phyloP scores from a whole-genome alignment of 2,113 vertebrate genomes.

The Chiloscyllium plagiosum region DNA sequence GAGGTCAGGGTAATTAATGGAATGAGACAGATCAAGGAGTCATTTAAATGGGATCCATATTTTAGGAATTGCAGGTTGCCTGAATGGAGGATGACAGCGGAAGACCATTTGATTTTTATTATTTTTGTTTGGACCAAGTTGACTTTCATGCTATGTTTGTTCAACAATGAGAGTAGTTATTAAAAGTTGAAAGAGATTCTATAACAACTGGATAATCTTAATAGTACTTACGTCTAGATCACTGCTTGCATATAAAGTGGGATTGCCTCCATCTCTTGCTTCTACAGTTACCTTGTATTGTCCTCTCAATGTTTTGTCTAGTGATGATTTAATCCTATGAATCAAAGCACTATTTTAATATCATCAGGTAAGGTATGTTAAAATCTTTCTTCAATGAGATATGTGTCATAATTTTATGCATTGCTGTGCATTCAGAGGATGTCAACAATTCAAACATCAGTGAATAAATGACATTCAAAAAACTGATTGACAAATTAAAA shows the following conservation, averaged over 20 bases:
- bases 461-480: not conserved
- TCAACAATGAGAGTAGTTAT: not conserved
- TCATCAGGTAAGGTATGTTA: not conserved
- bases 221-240: constrained; percentile 61
- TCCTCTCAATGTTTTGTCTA: constrained; percentile 65
- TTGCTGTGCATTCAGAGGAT: not conserved
- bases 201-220: not conserved
- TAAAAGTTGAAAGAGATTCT: fast-evolving
- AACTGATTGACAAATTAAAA: not conserved
- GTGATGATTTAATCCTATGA: constrained; percentile 60
- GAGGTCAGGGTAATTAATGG: not conserved
- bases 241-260: constrained; percentile 43
- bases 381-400: not conserved
- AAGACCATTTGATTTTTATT: not conserved
- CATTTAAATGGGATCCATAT: not conserved
- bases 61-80: not conserved
- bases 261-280: constrained; percentile 53
- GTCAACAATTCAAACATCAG: not conserved
- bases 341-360: not conserved
- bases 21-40: not conserved
- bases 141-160: not conserved
- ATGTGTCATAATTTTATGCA: not conserved
- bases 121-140: not conserved
- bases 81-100: not conserved
- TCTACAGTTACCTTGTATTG: constrained; percentile 68